Evolutionary conservation across 1,140 invertebrate genomes (phyloP), one percentile per base, ranked within the genome.

Genomic region (Drosophila takahashii): DNA sequence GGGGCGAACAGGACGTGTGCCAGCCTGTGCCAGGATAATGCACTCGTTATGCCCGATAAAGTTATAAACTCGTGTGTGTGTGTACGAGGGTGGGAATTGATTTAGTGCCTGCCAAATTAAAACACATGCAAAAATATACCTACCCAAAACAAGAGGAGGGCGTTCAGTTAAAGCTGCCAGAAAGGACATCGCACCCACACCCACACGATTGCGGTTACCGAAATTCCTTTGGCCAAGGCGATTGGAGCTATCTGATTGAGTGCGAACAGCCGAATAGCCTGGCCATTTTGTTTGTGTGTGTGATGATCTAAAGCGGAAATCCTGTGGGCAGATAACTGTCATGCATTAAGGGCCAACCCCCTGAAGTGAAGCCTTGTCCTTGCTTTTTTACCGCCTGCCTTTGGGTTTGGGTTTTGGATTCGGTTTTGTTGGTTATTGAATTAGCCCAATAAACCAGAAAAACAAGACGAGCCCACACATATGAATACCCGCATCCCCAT

Each of bases 361-460:
- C 15, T 3, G 3, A 16, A 11, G 7, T 13, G 18, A 44, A 22
- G 42, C 10, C 1, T 1, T 71, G 72, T 76, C 65, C 54, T 69
- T 70, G 66, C 58, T 57, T 72, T 74, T 65, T 74, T 60, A 48
- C 42, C 44, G 71, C 62, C 45, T 39, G 53, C 58, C 66, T 44
- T 22, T 3, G 22, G 22, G 1, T 22, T 22, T 22, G 22, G 22
- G 22, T 22, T 22, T 1, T n/a, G 78, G n/a, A 26, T 48, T 47
- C 13, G 45, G 69, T 85, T 79, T 85, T 76, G 71, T 85, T 76
- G 87, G 90, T 90, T 91, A 92, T 91, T 92, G 87, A 92, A 92
- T 92, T 90, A 91, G 90, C 81, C 87, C 90, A 92, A 92, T 92
- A 92, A 92, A 90, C 84, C 90, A 91, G 90, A 92, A 92, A 92